phyloP scores from a whole-genome alignment of 1,140 invertebrate genomes.

The Atta texana region DNA sequence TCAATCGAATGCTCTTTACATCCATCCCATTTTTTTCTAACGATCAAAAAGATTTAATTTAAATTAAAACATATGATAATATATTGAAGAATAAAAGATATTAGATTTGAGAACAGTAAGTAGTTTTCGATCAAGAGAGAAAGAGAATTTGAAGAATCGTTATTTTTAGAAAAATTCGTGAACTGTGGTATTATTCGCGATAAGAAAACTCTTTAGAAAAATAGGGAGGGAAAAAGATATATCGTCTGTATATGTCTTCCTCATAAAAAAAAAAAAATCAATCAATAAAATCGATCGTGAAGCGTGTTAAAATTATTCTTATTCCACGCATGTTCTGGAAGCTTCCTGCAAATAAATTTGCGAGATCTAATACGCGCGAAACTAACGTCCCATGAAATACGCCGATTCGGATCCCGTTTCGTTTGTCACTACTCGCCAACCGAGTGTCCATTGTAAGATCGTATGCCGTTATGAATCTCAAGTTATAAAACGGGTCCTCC shows the following conservation, averaged over 20 bases:
- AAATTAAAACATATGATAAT: not conserved
- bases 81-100: not conserved
- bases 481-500: constrained; percentile 77
- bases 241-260: not conserved
- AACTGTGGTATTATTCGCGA: not conserved
- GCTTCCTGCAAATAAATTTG: not conserved
- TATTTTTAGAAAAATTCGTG: not conserved
- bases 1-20: constrained; percentile 18
- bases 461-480: constrained; percentile 81
- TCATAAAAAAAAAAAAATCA: not conserved
- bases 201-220: not conserved
- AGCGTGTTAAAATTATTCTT: constrained; percentile 12
- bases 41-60: not conserved
- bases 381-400: constrained; percentile 49
- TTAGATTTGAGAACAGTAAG: not conserved
- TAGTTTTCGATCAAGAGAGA: not conserved
- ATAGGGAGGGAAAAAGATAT: not conserved
- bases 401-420: constrained; percentile 62
- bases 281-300: not conserved
- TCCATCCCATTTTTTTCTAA: not conserved
- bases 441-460: constrained; percentile 75
- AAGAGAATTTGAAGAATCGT: not conserved
- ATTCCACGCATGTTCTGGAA: not conserved
- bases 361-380: not conserved
- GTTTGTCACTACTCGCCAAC: constrained; percentile 50